A percentile compares a stretch with the other conserved stretches of the same genome.
These are phyloP conservation scores for Lonchura striata DNA, from an alignment of 2,113 vertebrate genomes.

Conservation along the genomic window DNA sequence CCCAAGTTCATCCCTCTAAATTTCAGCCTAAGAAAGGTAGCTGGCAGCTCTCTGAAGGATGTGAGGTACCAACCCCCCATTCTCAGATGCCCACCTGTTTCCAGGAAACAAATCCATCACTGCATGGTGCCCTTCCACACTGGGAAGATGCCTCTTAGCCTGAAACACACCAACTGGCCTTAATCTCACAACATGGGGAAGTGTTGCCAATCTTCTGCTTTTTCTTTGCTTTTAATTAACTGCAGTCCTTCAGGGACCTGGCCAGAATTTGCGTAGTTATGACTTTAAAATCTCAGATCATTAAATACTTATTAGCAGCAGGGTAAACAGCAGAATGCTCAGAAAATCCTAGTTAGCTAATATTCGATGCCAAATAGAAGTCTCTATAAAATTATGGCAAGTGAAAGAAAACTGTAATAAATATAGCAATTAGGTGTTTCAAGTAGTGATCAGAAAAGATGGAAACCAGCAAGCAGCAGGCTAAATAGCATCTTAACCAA, in stretches of 20 bases:
- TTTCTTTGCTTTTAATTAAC: constrained; percentile 50
- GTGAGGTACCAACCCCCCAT: neutral
- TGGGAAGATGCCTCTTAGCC: neutral
- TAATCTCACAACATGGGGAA: neutral
- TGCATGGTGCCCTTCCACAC: accelerated
- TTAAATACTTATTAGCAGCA: constrained; percentile 50
- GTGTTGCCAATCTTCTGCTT: neutral
- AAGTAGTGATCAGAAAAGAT: constrained; percentile 28
- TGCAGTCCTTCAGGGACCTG: constrained; percentile 27
- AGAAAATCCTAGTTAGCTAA: constrained; percentile 39
- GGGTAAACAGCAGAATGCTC: constrained; percentile 45
- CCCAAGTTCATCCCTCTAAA: neutral
- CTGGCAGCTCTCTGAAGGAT: neutral
- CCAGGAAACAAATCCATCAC: neutral
- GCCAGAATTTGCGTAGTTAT: constrained; percentile 54
- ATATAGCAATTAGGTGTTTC: constrained; percentile 52
- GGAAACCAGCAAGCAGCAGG: constrained; percentile 34
- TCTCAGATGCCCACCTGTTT: neutral
- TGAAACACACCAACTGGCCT: neutral
- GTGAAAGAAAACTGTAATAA: constrained; percentile 44
- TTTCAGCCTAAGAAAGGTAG: neutral
- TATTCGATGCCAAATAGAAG: neutral
- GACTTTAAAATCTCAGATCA: constrained; percentile 52
- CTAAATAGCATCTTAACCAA: constrained; percentile 31
- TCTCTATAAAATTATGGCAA: constrained; percentile 29